Percentiles rank a stretch among this genome's conserved stretches.
Conservation (phyloP, 2,888 invertebrate species). For the Ferdinandea cuprea region DNA sequence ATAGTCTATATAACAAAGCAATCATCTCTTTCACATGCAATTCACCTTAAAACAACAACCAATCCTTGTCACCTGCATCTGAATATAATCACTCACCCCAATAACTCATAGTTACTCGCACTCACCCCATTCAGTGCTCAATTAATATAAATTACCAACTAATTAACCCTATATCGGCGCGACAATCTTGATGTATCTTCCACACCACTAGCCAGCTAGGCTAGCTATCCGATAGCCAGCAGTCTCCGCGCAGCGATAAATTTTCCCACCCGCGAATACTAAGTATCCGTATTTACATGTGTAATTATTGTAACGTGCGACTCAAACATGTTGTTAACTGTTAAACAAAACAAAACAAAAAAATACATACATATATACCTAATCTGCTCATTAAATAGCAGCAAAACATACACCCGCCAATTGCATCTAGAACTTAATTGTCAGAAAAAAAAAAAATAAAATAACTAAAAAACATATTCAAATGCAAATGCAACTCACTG, state of each 20-base stretch:
- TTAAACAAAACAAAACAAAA: constrained; percentile 58
- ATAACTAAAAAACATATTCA: constrained; percentile 31
- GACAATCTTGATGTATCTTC: constrained; percentile 67
- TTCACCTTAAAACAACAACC: not conserved
- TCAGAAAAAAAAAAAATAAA: constrained; percentile 1
- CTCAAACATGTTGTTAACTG: constrained; percentile 63
- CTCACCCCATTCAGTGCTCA: constrained; percentile 19
- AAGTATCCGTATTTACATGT: constrained; percentile 72
- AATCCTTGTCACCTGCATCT: not conserved
- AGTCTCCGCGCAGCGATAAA: constrained; percentile 32
- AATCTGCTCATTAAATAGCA: constrained; percentile 63
- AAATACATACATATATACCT: no score
- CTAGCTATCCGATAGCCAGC: constrained; percentile 56
- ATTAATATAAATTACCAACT: constrained; percentile 62
- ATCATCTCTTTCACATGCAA: no score
- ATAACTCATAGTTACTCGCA: constrained; percentile 1
- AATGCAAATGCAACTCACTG: constrained; percentile 60
- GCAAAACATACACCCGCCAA: constrained; percentile 42
- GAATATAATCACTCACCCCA: not conserved
- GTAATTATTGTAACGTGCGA: constrained; percentile 69
- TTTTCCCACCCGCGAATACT: constrained; percentile 50
- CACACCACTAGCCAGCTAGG: constrained; percentile 28
- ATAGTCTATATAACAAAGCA: no score
- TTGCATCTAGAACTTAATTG: constrained; percentile 21
- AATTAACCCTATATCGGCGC: constrained; percentile 61